Percentiles rank a stretch among this genome's conserved stretches.
Evolutionary conservation across 2,113 vertebrate species (phyloP).

Genomic region (Engystomops pustulosus): DNA sequence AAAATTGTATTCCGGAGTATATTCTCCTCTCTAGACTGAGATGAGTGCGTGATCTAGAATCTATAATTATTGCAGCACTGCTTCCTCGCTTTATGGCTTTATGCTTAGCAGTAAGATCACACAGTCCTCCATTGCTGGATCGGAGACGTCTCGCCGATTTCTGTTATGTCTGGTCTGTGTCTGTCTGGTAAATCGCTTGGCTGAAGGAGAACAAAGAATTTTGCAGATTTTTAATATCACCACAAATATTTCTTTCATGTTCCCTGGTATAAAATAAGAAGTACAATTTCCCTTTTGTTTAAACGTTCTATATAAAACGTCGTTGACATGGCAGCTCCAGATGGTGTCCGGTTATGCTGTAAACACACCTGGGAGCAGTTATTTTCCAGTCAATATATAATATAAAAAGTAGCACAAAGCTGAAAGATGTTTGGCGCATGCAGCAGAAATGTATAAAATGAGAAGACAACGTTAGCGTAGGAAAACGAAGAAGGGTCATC

Average conservation of each 20-base stretch:
- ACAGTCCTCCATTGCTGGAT: not conserved
- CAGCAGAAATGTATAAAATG: too few species aligned
- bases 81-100: too few species aligned
- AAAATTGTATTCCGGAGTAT: too few species aligned
- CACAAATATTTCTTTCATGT: constrained; percentile 46
- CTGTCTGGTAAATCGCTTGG: constrained; percentile 22
- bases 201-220: constrained; percentile 23
- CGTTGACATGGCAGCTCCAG: constrained; percentile 18
- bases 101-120: too few species aligned
- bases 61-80: too few species aligned
- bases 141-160: not conserved
- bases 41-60: too few species aligned
- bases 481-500: too few species aligned
- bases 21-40: too few species aligned
- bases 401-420: not conserved
- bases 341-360: constrained; percentile 17
- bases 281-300: constrained; percentile 52
- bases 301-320: constrained; percentile 25
- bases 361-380: constrained; percentile 39
- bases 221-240: constrained; percentile 44
- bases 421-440: too few species aligned
- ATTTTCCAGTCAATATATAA: not conserved
- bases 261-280: constrained; percentile 48
- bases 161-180: constrained; percentile 17
- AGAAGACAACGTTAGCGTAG: too few species aligned